Base-by-base conservation (phyloP, 2,113 vertebrate genomes). In the Agelaius tricolor region DNA sequence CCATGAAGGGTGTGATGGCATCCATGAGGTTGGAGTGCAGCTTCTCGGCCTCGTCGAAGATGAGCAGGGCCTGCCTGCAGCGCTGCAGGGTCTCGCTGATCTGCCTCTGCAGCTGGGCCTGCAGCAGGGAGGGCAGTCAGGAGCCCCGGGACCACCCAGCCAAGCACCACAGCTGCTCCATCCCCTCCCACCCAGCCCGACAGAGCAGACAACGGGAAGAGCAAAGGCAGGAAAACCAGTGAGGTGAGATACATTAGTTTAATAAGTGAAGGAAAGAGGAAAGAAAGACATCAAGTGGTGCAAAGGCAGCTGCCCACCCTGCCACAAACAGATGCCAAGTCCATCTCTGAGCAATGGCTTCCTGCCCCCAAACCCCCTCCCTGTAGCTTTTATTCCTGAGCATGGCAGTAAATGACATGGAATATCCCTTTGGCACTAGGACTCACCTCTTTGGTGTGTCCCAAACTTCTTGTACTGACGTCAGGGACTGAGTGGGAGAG, bases 1-100 rank as follows among this genome's bases (percentile, higher is more conserved):
- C 98, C 98, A 99, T 90, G 93, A 98, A 98, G 47, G 98, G 98
- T 71, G 97, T 98, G 58, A 99, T 98, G 84, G 98, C 98, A 9
- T 99, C 98, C 49, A 99, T 98, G 76, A 99, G 98, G 37, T 94
- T 97, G 0, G 97, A 97, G 41, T 99, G 99, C 72, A 99, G 98
- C 95, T 99, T 99, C 96, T 99, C 99, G 0, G 98, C 99, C 91
- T 99, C 99, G 5, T 99, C 99, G 2, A 99, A 99, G 95, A 99
- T 98, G 92, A 99, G 99, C 67, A 99, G 97, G 37, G 98, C 97
- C 98, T 99, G 99, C 22, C 88, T 88, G 91, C 99, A 99, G 61
- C 93, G 97, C 77, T 97, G 91, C 71, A 98, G 97, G 6, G 97
- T 98, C 97, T 98, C 97, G 3, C 97, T 91, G 62, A 99, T 97